Evolutionary conservation across 1,140 invertebrate species (phyloP), one percentile per base, ranked within the genome.

Genomic region (Chionoecetes opilio): DNA sequence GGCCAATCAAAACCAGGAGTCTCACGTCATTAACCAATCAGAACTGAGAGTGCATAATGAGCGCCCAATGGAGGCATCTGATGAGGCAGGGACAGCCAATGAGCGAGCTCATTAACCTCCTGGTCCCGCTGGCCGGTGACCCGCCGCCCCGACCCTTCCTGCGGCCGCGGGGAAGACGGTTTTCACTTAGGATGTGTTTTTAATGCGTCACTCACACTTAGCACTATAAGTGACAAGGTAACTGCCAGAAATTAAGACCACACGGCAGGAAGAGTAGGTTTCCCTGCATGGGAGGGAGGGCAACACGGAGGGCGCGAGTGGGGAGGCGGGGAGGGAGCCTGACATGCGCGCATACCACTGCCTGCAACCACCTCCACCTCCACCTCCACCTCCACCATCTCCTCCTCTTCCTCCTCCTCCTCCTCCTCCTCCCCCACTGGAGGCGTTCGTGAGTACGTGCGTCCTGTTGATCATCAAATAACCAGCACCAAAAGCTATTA

Each of bases 101-200:
- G 93, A 93, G 93, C 41, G 93, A 29, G 46, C 85, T 93, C 93
- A 93, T 93, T 93, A 93, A 75, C 85, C 86, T 88, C 38, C 85
- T 93, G 86, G 75, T 9, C 46, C 86, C 31, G 84, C 14, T 34
- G 29, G 85, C 53, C 26, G 63, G 21, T 26, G 21, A 26, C 63
- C 63, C 63, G 63, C 63, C 21, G 63, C 34, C 87, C 87, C 37
- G 87, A 38, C 37, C 87, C 26, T 75, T 75, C 11, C 63, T 75
- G 63, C 21, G 87, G 37, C 37, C 35, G 37, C 41, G 87, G 87
- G 87, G 34, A 89, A 89, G 41, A 35, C 63, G 31, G 32, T 31
- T 9, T 14, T 17, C 46, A 75, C 89, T 91, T 91, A 91, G 63
- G 89, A 34, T 14, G 8, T 75, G 82, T 46, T n/a, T 93, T 85